These are phyloP conservation scores for Polydrusus tereticollis DNA, from an alignment of 2,888 invertebrate genomes.

Conservation along the genomic window DNA sequence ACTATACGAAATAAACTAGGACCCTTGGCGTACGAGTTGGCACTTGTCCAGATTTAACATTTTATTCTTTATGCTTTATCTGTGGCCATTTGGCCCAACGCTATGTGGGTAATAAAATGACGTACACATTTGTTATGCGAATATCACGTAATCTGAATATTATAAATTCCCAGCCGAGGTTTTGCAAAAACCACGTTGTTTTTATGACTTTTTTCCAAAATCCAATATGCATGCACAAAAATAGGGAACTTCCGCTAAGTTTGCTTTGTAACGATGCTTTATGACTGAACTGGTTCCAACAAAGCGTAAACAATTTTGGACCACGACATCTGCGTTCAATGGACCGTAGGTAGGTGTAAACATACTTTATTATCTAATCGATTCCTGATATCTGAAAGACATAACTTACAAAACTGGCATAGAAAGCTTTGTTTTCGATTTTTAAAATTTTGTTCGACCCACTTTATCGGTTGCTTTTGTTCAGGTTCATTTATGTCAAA, in stretches of 20 bases:
- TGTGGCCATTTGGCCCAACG: no score
- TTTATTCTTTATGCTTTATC: no score
- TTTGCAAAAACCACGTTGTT: not conserved
- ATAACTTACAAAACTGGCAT: not conserved
- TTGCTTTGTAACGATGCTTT: constrained; percentile 9
- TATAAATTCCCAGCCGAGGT: not conserved
- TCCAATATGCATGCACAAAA: not conserved
- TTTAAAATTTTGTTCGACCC: not conserved
- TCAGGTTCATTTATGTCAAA: no score
- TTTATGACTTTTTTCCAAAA: not conserved
- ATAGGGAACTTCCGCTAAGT: not conserved
- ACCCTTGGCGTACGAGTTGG: no score
- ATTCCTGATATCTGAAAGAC: not conserved
- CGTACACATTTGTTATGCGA: not conserved
- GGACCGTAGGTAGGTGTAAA: constrained; percentile 3
- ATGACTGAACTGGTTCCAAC: not conserved
- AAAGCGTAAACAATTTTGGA: constrained; percentile 1
- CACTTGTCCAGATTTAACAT: no score
- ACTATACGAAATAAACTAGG: no score
- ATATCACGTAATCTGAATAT: not conserved
- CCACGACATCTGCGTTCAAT: not conserved
- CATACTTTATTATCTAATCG: not conserved
- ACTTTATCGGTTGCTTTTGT: no score
- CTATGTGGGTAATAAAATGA: no score
- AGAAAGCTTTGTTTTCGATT: not conserved